Evolutionary conservation across 1,140 invertebrate species (phyloP).

Genomic region (Drosophila ficusphila): DNA sequence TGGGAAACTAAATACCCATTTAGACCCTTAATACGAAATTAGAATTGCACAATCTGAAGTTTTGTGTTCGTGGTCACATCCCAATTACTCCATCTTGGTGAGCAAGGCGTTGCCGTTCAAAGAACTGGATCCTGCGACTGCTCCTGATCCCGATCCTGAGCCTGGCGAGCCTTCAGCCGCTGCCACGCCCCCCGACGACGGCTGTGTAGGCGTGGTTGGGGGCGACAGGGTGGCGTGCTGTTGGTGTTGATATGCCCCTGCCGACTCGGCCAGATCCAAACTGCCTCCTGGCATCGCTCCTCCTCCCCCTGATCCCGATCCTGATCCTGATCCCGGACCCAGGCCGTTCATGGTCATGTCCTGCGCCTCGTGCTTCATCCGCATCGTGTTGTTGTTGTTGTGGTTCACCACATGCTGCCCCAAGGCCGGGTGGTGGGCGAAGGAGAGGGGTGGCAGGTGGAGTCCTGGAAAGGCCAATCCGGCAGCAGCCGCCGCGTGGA

Average conservation of each 20-base stretch:
- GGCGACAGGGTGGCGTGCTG: constrained; percentile 71
- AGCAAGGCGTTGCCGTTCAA: constrained; percentile 46
- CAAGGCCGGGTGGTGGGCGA: constrained; percentile 69
- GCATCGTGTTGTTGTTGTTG: constrained; percentile 61
- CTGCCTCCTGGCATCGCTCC: constrained; percentile 20
- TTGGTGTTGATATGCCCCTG: constrained; percentile 69
- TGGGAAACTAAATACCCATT: constrained; percentile 3
- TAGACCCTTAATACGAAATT: not conserved
- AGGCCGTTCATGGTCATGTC: constrained; percentile 83
- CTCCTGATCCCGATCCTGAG: constrained; percentile 13
- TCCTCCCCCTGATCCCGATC: not conserved
- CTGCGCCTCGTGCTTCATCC: constrained; percentile 79
- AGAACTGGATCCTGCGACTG: constrained; percentile 1
- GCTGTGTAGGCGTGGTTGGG: constrained; percentile 75
- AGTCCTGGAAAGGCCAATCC: constrained; percentile 84
- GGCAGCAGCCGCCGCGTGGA: constrained; percentile 87
- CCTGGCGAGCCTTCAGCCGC: constrained; percentile 41
- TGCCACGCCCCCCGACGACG: constrained; percentile 13
- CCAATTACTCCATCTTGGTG: constrained; percentile 59
- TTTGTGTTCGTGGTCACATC: too few species aligned
- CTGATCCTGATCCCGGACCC: constrained; percentile 31
- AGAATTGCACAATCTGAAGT: constrained; percentile 39
- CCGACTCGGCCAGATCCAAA: constrained; percentile 71
- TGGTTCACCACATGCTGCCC: constrained; percentile 44
- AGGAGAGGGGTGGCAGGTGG: constrained; percentile 85